A percentile compares a stretch with the other conserved stretches of the same genome.
These are phyloP conservation scores for Horisme vitalbata DNA, from an alignment of 2,888 invertebrate species.

Conservation along the genomic window DNA sequence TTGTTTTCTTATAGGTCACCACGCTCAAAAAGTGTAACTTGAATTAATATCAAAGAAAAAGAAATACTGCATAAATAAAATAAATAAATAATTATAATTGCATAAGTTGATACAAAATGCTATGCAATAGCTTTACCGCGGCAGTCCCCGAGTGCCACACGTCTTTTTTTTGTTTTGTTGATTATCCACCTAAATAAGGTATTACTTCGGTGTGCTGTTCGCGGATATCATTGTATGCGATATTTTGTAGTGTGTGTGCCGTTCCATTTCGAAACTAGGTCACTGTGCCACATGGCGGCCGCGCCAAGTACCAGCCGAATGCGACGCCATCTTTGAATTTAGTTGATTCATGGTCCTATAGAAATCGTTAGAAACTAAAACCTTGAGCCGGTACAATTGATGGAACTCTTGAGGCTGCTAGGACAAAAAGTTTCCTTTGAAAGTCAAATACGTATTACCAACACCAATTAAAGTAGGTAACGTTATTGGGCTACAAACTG, in stretches of 20 bases:
- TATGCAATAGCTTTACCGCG: too few relatives aligned
- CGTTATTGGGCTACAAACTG: conserved; percentile 32
- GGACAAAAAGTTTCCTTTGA: conserved; percentile 10
- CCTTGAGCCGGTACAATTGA: conserved; percentile 12
- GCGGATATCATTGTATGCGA: conserved; percentile 57
- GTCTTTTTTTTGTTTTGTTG: conserved; percentile 34
- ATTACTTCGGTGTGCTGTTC: conserved; percentile 49
- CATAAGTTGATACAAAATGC: too few relatives aligned
- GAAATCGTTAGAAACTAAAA: conserved; percentile 34
- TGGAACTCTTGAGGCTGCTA: conserved; percentile 4
- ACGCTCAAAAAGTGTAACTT: too few relatives aligned
- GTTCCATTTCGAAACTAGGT: conserved; percentile 82
- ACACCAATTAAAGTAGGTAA: conserved; percentile 39
- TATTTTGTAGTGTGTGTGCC: conserved; percentile 69
- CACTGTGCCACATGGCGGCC: conserved; percentile 77
- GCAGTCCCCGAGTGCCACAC: too few relatives aligned
- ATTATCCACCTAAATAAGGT: conserved; percentile 50
- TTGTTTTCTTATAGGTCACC: too few relatives aligned
- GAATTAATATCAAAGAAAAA: too few relatives aligned
- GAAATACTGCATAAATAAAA: too few relatives aligned
- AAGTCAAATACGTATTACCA: too few relatives aligned
- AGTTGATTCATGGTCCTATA: conserved; percentile 62
- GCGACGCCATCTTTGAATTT: conserved; percentile 76
- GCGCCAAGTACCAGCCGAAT: conserved; percentile 68
- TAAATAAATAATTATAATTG: too few relatives aligned